Percentiles rank a stretch among this genome's conserved stretches.
These are phyloP conservation scores for Drosophila albomicans DNA, from an alignment of 1,140 invertebrate species.

Conservation along the genomic window DNA sequence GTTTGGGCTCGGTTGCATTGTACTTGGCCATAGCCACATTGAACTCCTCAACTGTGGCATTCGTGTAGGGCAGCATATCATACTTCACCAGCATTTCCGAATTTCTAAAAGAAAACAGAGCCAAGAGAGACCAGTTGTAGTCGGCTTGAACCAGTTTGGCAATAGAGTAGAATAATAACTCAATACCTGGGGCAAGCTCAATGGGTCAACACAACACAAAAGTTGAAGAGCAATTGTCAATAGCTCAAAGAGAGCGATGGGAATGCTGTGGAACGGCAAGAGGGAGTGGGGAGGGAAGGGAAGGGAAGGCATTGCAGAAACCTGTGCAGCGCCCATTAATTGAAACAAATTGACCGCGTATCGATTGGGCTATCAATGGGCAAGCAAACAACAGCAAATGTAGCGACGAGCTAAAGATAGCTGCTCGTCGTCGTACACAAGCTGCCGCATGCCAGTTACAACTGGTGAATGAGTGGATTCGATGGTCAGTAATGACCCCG, in stretches of 20 bases:
- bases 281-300: too few relatives aligned
- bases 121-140: slow-evolving; percentile 32
- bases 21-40: slow-evolving; percentile 85
- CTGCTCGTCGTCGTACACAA: neutral
- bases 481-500: slow-evolving; percentile 30
- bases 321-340: slow-evolving; percentile 67
- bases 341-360: slow-evolving; percentile 79
- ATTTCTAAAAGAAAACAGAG: slow-evolving; percentile 85
- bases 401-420: slow-evolving; percentile 35
- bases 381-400: slow-evolving; percentile 36
- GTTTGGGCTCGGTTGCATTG: slow-evolving; percentile 80
- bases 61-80: slow-evolving; percentile 85
- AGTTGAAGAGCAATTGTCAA: slow-evolving; percentile 55
- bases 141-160: slow-evolving; percentile 49
- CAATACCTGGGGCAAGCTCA: slow-evolving; percentile 36
- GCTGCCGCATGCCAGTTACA: slow-evolving; percentile 35
- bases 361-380: slow-evolving; percentile 75
- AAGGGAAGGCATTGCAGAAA: slow-evolving; percentile 29
- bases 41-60: slow-evolving; percentile 87
- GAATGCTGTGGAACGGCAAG: neutral
- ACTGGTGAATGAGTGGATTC: slow-evolving; percentile 4
- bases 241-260: slow-evolving; percentile 23
- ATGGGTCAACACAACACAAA: slow-evolving; percentile 41
- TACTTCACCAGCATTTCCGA: slow-evolving; percentile 86
- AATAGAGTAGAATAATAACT: slow-evolving; percentile 37